phyloP scores from a whole-genome alignment of 2,888 invertebrate species.

The Andrena chrysosceles region DNA sequence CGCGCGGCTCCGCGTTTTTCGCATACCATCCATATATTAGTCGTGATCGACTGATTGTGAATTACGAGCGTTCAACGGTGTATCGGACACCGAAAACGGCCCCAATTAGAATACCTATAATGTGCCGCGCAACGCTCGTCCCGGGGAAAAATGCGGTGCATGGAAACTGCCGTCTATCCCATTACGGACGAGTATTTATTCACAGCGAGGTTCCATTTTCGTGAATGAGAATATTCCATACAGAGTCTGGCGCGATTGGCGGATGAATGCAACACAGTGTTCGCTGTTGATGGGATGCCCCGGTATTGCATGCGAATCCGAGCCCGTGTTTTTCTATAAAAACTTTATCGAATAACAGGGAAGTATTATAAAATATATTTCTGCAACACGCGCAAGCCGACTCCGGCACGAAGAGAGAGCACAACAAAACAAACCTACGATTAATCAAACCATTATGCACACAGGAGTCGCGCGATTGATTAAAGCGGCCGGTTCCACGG shows the following conservation, averaged over 20 bases:
- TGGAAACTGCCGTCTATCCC: neutral
- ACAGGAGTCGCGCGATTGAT: slow-evolving; percentile 12
- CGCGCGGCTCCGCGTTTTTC: neutral
- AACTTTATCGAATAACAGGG: no score
- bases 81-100: neutral
- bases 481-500: neutral
- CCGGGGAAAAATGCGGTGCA: neutral
- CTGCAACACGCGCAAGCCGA: neutral
- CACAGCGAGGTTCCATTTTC: neutral
- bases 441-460: slow-evolving; percentile 16
- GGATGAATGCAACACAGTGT: neutral
- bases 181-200: slow-evolving; percentile 11
- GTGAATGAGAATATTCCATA: neutral
- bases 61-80: slow-evolving; percentile 2
- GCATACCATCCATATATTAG: neutral
- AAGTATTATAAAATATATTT: neutral
- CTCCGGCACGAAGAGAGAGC: neutral
- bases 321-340: no score
- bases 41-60: neutral
- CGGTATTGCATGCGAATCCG: no score
- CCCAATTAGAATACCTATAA: slow-evolving; percentile 27
- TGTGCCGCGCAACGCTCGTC: neutral
- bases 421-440: neutral
- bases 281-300: no score
- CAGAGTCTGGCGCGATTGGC: slow-evolving; percentile 11